These are phyloP conservation scores for Zeuzera pyrina DNA, from an alignment of 2,888 invertebrate species.

Conservation along the genomic window DNA sequence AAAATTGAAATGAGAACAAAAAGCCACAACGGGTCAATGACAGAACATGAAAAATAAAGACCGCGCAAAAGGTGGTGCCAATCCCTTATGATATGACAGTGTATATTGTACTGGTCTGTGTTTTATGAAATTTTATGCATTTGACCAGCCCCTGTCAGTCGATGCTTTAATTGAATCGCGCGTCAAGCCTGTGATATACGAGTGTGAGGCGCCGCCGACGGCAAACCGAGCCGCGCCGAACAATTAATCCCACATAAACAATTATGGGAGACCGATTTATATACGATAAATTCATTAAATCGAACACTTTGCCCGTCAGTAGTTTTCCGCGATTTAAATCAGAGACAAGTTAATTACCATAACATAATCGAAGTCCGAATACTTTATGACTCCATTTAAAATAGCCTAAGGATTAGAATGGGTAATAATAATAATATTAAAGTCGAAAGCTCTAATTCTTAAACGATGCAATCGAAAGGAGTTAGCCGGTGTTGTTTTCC, in stretches of 20 bases:
- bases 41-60: constrained; percentile 13
- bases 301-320: constrained; percentile 27
- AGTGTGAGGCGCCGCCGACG: constrained; percentile 25
- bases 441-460: neutral
- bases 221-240: constrained; percentile 30
- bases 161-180: constrained; percentile 56
- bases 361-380: constrained; percentile 28
- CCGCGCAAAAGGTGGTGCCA: constrained; percentile 18
- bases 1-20: neutral
- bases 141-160: constrained; percentile 40
- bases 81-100: constrained; percentile 15
- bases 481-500: constrained; percentile 41
- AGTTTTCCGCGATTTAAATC: constrained; percentile 32
- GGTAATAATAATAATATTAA: neutral
- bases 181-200: constrained; percentile 50
- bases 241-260: constrained; percentile 58
- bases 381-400: constrained; percentile 49
- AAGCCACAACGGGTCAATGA: neutral
- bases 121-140: constrained; percentile 27
- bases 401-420: constrained; percentile 21
- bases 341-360: constrained; percentile 38
- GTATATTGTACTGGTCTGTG: constrained; percentile 5
- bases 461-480: constrained; percentile 18
- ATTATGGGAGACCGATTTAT: constrained; percentile 50
- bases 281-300: constrained; percentile 46